Conservation (phyloP, 1,140 invertebrate species). For the Aradophagus sp. region DNA sequence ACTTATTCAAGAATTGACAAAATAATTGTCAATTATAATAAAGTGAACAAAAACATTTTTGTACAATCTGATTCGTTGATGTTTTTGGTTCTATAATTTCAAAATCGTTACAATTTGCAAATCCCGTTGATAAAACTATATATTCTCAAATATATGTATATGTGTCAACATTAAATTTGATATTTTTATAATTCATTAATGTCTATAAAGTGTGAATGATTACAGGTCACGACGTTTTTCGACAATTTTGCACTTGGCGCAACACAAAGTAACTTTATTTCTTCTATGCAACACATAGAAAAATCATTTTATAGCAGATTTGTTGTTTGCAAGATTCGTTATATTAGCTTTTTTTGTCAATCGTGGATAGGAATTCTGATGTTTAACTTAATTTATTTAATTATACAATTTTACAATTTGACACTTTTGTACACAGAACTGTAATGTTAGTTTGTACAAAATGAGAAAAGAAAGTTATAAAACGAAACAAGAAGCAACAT, state of each 20-base stretch:
- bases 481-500: too few species aligned
- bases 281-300: conserved; percentile 18
- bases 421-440: too few species aligned
- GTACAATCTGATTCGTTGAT: conserved; percentile 35
- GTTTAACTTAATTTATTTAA: neutral
- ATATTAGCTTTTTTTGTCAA: neutral
- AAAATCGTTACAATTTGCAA: conserved; percentile 6
- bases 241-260: conserved; percentile 30
- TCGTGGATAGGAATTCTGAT: too few species aligned
- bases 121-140: conserved; percentile 3
- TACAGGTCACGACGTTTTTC: conserved; percentile 48
- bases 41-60: conserved; percentile 17
- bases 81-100: conserved; percentile 10
- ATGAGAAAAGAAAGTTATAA: too few species aligned
- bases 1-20: conserved; percentile 2
- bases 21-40: conserved; percentile 2
- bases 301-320: conserved; percentile 20
- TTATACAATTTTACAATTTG: neutral
- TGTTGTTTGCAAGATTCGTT: conserved; percentile 20
- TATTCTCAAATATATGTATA: too few species aligned
- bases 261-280: conserved; percentile 26
- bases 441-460: too few species aligned
- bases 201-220: conserved; percentile 43
- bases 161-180: conserved; percentile 15
- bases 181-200: conserved; percentile 10